These are phyloP conservation scores for Arctocebus calabarensis DNA, from an alignment of 2,797 vertebrate species.

Conservation along the genomic window DNA sequence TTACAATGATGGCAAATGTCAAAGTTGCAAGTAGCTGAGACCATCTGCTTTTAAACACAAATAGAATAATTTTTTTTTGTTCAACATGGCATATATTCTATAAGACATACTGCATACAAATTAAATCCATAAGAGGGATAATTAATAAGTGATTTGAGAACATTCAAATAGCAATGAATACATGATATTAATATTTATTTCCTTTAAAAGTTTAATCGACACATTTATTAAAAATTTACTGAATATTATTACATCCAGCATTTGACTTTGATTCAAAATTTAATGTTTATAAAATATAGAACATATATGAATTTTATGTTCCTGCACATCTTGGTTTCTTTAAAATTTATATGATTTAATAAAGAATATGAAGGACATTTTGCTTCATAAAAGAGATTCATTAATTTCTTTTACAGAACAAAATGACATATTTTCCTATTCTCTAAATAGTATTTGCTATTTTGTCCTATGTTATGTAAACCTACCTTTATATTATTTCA, in stretches of 20 bases:
- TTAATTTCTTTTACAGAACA: slow-evolving; percentile 53
- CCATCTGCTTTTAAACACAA: slow-evolving; percentile 3
- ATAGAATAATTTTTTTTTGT: neutral
- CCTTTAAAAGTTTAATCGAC: slow-evolving; percentile 64
- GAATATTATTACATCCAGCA: slow-evolving; percentile 49
- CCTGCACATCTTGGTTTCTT: slow-evolving; percentile 36
- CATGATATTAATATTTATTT: slow-evolving; percentile 62
- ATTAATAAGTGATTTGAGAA: slow-evolving; percentile 21
- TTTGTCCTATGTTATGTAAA: slow-evolving; percentile 35
- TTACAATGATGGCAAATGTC: neutral
- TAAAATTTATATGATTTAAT: slow-evolving; percentile 55
- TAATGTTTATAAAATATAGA: slow-evolving; percentile 65
- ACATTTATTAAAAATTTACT: slow-evolving; percentile 70
- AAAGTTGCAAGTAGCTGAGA: slow-evolving; percentile 47
- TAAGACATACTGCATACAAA: slow-evolving; percentile 33
- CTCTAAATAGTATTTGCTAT: neutral
- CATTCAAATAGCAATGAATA: slow-evolving; percentile 64
- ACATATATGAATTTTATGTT: slow-evolving; percentile 36
- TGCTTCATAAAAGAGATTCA: slow-evolving; percentile 22
- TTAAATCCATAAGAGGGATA: slow-evolving; percentile 46
- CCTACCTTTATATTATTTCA: neutral
- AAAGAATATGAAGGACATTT: slow-evolving; percentile 31
- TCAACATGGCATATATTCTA: neutral
- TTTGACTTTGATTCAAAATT: slow-evolving; percentile 67
- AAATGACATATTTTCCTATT: neutral